phyloP scores from a whole-genome alignment of 1,140 invertebrate species.

The Hyposmocoma kahamanoa region DNA sequence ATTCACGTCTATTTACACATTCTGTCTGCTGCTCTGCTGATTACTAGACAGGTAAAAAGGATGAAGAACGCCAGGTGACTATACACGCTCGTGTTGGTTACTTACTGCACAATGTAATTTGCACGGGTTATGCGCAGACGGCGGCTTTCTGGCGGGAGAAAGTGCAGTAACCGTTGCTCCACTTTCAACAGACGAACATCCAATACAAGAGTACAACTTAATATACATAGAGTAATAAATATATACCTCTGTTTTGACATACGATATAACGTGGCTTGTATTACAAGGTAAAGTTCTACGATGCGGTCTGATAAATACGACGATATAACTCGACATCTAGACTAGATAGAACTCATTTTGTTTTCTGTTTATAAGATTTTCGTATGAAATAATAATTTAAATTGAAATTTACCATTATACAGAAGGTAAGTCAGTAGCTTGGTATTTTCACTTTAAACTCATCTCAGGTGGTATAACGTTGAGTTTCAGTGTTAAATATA shows the following conservation, averaged over 20 bases:
- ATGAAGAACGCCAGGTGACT: constrained; percentile 17
- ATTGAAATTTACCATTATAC: no score
- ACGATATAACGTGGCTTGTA: constrained; percentile 18
- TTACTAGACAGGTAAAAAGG: constrained; percentile 23
- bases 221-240: constrained; percentile 4
- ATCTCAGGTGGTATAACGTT: no score
- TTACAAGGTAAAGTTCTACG: constrained; percentile 28
- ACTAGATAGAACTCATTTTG: neutral
- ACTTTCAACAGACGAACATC: constrained; percentile 49
- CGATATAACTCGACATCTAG: no score
- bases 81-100: constrained; percentile 9
- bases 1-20: constrained; percentile 18
- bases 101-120: constrained; percentile 23
- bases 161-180: constrained; percentile 49
- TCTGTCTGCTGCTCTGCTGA: constrained; percentile 15
- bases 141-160: constrained; percentile 48
- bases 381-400: no score
- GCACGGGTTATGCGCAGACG: constrained; percentile 30
- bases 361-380: no score
- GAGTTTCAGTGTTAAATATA: no score
- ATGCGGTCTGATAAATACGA: constrained; percentile 26
- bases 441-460: no score
- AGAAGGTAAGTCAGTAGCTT: no score
- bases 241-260: constrained; percentile 18
- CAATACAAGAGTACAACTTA: neutral